Evolutionary conservation across 2,113 vertebrate genomes (phyloP).

Genomic region (Clupea harengus): DNA sequence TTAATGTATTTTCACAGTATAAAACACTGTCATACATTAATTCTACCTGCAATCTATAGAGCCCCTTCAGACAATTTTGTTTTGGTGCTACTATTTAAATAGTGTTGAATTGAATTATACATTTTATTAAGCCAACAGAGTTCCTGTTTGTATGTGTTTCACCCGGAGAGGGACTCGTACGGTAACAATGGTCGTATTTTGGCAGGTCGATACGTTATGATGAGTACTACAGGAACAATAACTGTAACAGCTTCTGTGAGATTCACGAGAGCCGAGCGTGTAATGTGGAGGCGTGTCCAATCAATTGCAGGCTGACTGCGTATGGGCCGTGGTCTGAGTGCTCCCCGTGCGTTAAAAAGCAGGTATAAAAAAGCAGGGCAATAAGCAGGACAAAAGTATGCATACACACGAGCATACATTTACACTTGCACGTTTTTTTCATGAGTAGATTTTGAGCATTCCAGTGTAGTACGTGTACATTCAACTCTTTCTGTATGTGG

Average conservation of each 20-base stretch:
- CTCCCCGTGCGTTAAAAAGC: constrained; percentile 83
- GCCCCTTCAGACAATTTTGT: too few relatives aligned
- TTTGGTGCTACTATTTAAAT: too few relatives aligned
- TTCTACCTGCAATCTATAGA: too few relatives aligned
- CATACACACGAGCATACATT: background rate
- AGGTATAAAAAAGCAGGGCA: constrained; percentile 63
- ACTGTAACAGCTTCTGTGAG: constrained; percentile 73
- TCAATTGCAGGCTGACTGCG: constrained; percentile 81
- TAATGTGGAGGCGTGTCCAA: constrained; percentile 78
- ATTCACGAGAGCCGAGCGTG: constrained; percentile 71
- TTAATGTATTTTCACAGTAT: background rate
- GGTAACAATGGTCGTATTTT: background rate
- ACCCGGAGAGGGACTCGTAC: background rate
- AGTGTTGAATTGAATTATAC: too few relatives aligned
- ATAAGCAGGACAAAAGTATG: constrained; percentile 14
- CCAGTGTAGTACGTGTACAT: background rate
- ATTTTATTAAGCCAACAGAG: background rate
- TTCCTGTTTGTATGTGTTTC: background rate
- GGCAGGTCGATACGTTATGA: constrained; percentile 68
- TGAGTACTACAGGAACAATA: constrained; percentile 74
- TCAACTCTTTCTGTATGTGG: constrained; percentile 29
- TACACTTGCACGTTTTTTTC: too few relatives aligned
- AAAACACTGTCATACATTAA: too few relatives aligned
- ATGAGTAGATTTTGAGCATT: background rate
- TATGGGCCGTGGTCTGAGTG: constrained; percentile 86